Evolutionary conservation across 2,113 vertebrate species (phyloP), one percentile per base, ranked within the genome.

Genomic region (Cranoglanis bouderius): DNA sequence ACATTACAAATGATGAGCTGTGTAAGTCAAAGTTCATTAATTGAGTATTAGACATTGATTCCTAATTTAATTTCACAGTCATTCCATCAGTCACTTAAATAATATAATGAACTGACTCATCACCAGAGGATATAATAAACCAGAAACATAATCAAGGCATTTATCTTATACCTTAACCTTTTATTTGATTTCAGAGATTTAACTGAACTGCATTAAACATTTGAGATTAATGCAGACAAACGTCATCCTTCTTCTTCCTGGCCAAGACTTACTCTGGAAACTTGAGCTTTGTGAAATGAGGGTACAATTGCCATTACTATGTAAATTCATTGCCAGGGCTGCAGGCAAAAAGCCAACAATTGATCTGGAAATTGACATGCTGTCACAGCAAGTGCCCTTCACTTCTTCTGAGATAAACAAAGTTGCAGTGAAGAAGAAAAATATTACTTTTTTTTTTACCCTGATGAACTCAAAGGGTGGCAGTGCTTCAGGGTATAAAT

Each of bases 301-400:
- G 92, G 92, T 93, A 92, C 94, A 92, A 90, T 92, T 92, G 93
- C 92, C 92, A 95, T 96, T 95, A 94, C 93, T 94, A 95, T 95
- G 95, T 88, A 95, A 95, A 95, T 95, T 92, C 87, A 88, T 94
- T 95, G 93, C 94, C 93, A 93, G 94, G 91, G 93, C 95, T 91
- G 90, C 90, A 92, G 93, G 94, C 94, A 91, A 91, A 90, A 87
- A 91, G 92, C 93, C 94, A 94, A 92, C 93, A 93, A 96, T 96
- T 94, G 95, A 96, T 96, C 93, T 92, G 82, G 90, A 92, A 94
- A 95, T 95, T 95, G 94, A 95, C 93, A 92, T 94, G 93, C 93
- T 95, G 95, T 95, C 94, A 94, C 93, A 92, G 83, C 51, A 91
- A 92, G 91, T 88, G 91, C 89, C 90, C 92, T 89, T 89, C 83